Percentiles rank a stretch among this genome's conserved stretches.
phyloP scores from a whole-genome alignment of 1,140 invertebrate genomes.

The Idris sp. region DNA sequence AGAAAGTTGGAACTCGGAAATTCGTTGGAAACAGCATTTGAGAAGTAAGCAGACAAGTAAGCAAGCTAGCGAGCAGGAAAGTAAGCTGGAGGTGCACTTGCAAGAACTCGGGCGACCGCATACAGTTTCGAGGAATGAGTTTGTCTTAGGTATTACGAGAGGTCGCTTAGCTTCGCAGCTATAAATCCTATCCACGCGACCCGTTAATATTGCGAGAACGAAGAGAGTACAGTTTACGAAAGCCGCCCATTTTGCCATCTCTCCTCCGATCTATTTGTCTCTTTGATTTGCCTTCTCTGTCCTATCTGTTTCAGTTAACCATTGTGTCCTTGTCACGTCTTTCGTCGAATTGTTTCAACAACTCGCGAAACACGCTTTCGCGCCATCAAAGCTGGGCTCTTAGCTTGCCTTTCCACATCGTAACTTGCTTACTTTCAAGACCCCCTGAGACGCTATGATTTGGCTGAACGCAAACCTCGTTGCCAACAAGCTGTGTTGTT shows the following conservation, averaged over 20 bases:
- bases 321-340: constrained; percentile 5
- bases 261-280: constrained; percentile 55
- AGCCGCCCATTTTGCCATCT: constrained; percentile 67
- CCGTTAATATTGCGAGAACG: constrained; percentile 73
- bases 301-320: constrained; percentile 8
- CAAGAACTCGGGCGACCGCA: constrained; percentile 50
- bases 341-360: constrained; percentile 21
- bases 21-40: constrained; percentile 40
- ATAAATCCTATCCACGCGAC: constrained; percentile 70
- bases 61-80: constrained; percentile 18
- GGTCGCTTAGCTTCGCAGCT: constrained; percentile 63
- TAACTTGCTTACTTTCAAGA: constrained; percentile 27
- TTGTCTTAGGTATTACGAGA: constrained; percentile 75
- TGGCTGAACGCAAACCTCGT: constrained; percentile 48
- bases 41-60: constrained; percentile 45
- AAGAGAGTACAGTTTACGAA: constrained; percentile 74
- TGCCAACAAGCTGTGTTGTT: constrained; percentile 40
- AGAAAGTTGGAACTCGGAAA: constrained; percentile 56
- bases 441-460: constrained; percentile 48
- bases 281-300: too few relatives aligned
- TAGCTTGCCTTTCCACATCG: constrained; percentile 9
- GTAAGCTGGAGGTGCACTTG: constrained; percentile 29
- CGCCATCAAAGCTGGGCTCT: constrained; percentile 32
- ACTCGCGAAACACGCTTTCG: constrained; percentile 42
- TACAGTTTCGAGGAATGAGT: constrained; percentile 67